Evolutionary conservation across 2,797 vertebrate species (phyloP), one percentile per base, ranked within the genome.

Genomic region (Coccyzus lansbergi): DNA sequence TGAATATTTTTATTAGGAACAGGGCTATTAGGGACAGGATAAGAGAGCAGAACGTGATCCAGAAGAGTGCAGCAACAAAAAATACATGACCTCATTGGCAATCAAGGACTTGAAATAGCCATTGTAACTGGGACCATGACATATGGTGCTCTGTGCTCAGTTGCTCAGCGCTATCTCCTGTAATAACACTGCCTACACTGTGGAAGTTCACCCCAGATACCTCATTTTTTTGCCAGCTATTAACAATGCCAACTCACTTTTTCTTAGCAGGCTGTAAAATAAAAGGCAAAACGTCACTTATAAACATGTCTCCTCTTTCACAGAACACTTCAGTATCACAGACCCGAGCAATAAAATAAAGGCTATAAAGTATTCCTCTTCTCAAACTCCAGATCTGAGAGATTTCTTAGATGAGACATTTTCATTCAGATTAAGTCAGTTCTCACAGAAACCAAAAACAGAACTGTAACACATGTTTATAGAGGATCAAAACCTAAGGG

Each of bases 201-300:
- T 56, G 52, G 63, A 86, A 85, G 40, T 53, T 96, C 83, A 92
- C 9, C 91, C 88, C 40, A 95, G 75, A 90, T 79, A 94, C 1
- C 25, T 90, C 88, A 92, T 63, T 0, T 94, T 38, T 92, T 95
- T 88, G 36, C 59, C 77, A 90, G 42, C 63, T 92, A 82, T 93
- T 95, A 95, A 90, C 58, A 80, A 94, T 79, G 11, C 8, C 13
- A 56, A 42, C 33, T 38, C 25, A 70, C 9, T 52, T 48, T 85
- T 59, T 52, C 40, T 64, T 34, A 74, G 49, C 7, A 92, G 70
- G 40, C 4, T 93, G 44, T 49, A 67, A 77, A 83, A 81, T 36
- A 68, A 80, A 42, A 42, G 19, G 25, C 56, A 72, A 75, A 69
- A 83, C 24, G 65, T 15, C 14, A 9, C 9, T 51, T 38, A 83